Base-by-base conservation (phyloP, 2,113 vertebrate genomes). In the Nannospalax galili region DNA sequence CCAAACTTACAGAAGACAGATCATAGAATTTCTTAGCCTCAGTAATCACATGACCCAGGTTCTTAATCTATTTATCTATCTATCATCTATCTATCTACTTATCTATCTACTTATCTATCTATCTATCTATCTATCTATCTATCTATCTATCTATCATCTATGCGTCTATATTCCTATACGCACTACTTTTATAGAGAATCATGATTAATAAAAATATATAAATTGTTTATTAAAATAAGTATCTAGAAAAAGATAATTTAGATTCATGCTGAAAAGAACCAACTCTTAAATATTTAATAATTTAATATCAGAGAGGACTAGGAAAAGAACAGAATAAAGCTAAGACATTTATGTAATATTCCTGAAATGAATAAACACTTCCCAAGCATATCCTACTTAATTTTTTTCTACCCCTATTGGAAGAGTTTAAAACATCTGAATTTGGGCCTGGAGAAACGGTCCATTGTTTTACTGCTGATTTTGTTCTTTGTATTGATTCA, bases 351-450 rank as follows among this genome's bases (percentile, higher is more conserved):
- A 22, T 81, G 19, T 58, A 45, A 5, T 80, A 20, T 70, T 93
- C 11, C 7, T 96, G 32, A 95, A 96, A 92, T 84, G 35, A 82
- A 45, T 58, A 94, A 67, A 65, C 1, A 8, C 92, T 69, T 96
- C 9, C 20, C 48, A 32, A 75, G 30, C 94, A 58, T 75, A n/a
- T 79, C 30, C 69, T 87, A 60, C 62, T 30, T 73, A 7, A 90
- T 28, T 73, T 62, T 72, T 88, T 91, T 75, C 45, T 24, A 88
- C 79, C 94, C 28, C 48, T 72, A 32, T 88, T 37, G 28, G 19
- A 37, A 77, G 56, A 11, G 12, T 56, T 80, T 48, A 77, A 3
- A 72, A 65, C 88, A 80, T 91, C 12, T 91, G 20, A 92, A 73
- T 78, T 78, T 17, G 2, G 17, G 48, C 6, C 11, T 52, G 48